Base-by-base conservation (phyloP, 2,113 vertebrate species). In the Triplophysa tibetana region DNA sequence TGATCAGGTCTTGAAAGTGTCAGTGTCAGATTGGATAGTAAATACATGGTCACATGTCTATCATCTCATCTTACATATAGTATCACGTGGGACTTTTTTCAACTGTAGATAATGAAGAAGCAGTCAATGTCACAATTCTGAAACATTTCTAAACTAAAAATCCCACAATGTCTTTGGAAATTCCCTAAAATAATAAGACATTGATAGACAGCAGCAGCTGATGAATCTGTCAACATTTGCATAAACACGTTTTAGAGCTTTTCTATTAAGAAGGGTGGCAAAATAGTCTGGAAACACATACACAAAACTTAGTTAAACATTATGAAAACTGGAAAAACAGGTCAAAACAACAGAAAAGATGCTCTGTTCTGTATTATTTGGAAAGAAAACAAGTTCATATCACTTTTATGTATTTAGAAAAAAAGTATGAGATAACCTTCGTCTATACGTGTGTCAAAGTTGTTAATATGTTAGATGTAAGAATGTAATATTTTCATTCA, bases 1-100 rank as follows among this genome's bases (percentile, higher is more conserved):
- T 72, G 78, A 52, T 48, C 13, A 84, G 61, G 78, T 64, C 26
- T 21, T 79, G 60, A 65, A 78, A 79, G 66, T 21, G 10, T 38
- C 16, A 1, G 9, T 70, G 23, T 16, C 24, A 77, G 45, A 63
- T 11, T 24, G 24, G 24, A 29, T 29, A 1, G 19, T 8, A 21
- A 58, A 58, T 21, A 58, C n/a, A 17, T 45, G 73, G 4, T 60
- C 54, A 11, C 29, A 19, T 73, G 63, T 45, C 43, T 70, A 9
- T 12, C 4, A 24, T 38, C 11, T 21, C 52, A 23, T 24, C 13
- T 29, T 56, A 38, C 19, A 65, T 66, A 26, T 38, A 41, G n/a
- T 14, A n/a, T 52, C 19, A 8, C 12, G 56, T 14, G 45, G 17
- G 38, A 62, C 23, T 26, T 45, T 56, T 48, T 61, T 54, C 14